Evolutionary conservation across 2,113 vertebrate genomes (phyloP), one percentile per base, ranked within the genome.

Genomic region (Labeo catla): DNA sequence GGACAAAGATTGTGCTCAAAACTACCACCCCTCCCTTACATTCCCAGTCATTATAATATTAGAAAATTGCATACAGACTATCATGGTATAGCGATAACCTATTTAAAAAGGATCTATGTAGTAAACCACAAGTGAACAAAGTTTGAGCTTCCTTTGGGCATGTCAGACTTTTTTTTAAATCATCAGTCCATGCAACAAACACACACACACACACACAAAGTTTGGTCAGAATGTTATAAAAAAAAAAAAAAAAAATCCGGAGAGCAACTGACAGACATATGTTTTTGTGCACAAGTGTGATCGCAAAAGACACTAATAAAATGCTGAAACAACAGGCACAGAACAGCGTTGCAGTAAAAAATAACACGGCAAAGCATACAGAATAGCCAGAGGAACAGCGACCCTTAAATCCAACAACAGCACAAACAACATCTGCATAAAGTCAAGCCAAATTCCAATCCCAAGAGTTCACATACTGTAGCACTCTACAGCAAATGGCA

Each of bases 71-170:
- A 39, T 68, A 13, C 12, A 66, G 23, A 34, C 12, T 23, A 34
- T 65, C 11, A 34, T 28, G 28, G 23, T 34, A 13, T 65, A 34
- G 6, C 2, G 23, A 65, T 66, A 1, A 10, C 21, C 59, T 9
- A n/a, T n/a, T n/a, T 23, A 65, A 13, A 23, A 65, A 66, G 11
- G 63, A n/a, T 59, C 6, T 61, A 39, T 59, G 49, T 39, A 34
- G 43, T 49, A 70, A 52, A 81, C 36, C 28, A 86, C 47, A 49
- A 13, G 16, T 54, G 19, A 28, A 68, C 13, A 54, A 54, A 16
- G 15, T 16, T 15, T 54, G 15, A 87, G 90, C 91, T 91, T 90
- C 90, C 91, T 86, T 91, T 81, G 90, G 86, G 88, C 88, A 90
- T 88, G 28, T 9, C 49, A 43, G 66, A 23, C 76, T 84, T 83